phyloP scores from a whole-genome alignment of 2,113 vertebrate species.

The Casuarius casuarius region DNA sequence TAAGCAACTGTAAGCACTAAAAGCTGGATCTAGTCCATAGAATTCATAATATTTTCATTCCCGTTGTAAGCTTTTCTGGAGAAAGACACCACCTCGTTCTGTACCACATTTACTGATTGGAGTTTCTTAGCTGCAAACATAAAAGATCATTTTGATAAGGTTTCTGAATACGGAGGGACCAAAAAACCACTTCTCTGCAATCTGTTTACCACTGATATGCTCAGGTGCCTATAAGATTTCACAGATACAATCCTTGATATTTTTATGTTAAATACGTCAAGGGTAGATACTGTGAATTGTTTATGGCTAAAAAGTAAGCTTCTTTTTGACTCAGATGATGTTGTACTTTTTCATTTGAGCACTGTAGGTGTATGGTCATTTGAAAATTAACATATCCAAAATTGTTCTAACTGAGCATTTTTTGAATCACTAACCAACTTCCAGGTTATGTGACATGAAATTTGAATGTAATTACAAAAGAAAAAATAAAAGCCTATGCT shows the following conservation, averaged over 20 bases:
- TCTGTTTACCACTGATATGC: neutral
- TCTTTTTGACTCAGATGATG: neutral
- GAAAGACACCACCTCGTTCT: too few species aligned
- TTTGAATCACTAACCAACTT: neutral
- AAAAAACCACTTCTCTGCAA: neutral
- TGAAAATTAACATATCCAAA: conserved; percentile 25
- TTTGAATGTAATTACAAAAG: conserved; percentile 4
- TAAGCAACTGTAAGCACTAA: neutral
- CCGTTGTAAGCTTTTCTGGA: neutral
- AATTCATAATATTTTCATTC: neutral
- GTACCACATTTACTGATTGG: neutral
- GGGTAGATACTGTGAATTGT: neutral
- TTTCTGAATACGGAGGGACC: neutral
- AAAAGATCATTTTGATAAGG: neutral
- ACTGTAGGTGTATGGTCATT: neutral
- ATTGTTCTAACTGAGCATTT: neutral
- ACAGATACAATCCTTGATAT: neutral
- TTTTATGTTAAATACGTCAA: neutral
- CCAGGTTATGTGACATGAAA: neutral
- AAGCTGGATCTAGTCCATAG: neutral
- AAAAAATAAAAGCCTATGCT: neutral
- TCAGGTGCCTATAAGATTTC: neutral
- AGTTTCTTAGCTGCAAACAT: neutral
- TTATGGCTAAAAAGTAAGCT: neutral
- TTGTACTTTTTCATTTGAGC: neutral